phyloP scores from a whole-genome alignment of 2,888 invertebrate genomes.

The Blastobasis adustella region DNA sequence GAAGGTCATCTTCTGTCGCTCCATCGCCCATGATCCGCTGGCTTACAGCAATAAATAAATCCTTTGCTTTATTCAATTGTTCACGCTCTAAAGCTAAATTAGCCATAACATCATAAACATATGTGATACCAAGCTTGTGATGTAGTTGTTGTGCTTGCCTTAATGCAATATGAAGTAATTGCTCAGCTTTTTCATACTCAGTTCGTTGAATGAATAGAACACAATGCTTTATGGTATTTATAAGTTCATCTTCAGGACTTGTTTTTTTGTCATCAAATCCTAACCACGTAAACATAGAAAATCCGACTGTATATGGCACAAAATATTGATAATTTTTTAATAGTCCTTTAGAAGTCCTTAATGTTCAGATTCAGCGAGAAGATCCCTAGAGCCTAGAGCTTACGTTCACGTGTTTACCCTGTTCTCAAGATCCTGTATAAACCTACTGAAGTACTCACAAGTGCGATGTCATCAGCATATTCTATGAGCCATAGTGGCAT shows the following conservation, averaged over 20 bases:
- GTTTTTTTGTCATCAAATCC: conserved; percentile 76
- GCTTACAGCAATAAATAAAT: conserved; percentile 84
- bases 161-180: conserved; percentile 89
- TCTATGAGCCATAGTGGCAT: too few relatives aligned
- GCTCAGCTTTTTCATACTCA: conserved; percentile 84
- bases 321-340: conserved; percentile 7
- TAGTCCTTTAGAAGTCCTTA: too few relatives aligned
- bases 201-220: conserved; percentile 82
- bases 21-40: conserved; percentile 84
- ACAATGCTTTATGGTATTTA: conserved; percentile 85
- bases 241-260: conserved; percentile 80
- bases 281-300: conserved; percentile 75
- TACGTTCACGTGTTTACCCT: too few relatives aligned
- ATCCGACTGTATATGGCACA: conserved; percentile 43
- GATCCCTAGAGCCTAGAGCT: too few relatives aligned
- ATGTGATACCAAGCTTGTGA: conserved; percentile 85
- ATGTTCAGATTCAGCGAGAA: too few relatives aligned
- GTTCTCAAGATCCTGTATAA: too few relatives aligned
- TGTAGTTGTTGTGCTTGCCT: conserved; percentile 88
- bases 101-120: conserved; percentile 94
- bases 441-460: too few relatives aligned
- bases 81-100: conserved; percentile 89
- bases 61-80: conserved; percentile 88
- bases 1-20: conserved; percentile 82
- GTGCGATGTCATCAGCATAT: too few relatives aligned